Base-by-base conservation (phyloP, 1,140 invertebrate genomes). In the Aphaenogaster ashmeadi region DNA sequence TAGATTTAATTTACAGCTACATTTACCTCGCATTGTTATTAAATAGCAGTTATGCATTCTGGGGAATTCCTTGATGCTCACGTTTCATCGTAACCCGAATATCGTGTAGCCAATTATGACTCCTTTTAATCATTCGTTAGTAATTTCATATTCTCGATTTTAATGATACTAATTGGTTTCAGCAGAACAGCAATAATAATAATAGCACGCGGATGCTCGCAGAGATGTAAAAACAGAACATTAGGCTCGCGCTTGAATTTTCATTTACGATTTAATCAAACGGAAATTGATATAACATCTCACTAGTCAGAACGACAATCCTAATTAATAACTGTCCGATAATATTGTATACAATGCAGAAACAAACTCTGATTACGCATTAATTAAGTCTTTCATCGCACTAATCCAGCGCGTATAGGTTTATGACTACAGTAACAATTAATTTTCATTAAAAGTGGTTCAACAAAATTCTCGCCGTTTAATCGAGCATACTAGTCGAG, bases 81-180 rank as follows among this genome's bases (percentile, higher is more conserved):
- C 60, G 50, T 83, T 72, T 15, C 38, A 67, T 27, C 4, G 13
- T 60, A 60, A 60, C 41, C 44, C 8, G 27, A 83, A 54, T 74
- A 84, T 75, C 27, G 4, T 60, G 18, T 50, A 75, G 69, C 69
- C 41, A 84, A 75, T 84, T 84, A 75, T 50, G 41, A 60, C 6
- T 58, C 41, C 7, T 75, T 84, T 62, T 50, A 60, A 60, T 84
- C 41, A 84, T 83, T 83, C 5, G 7, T 71, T 36, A 47, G 41
- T 75, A 84, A 84, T 75, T 75, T 33, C 41, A 62, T 74, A 84
- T 74, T 47, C 67, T 74, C 67, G 54, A 74, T 74, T 74, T 83
- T 56, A 74, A 83, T 27, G 52, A 72, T 72, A 56, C 66, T 74
- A 60, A 75, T 75, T 84, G 69, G 44, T 75, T 84, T 62, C 33